Conservation (phyloP, 2,113 vertebrate species). For the Paradoxurus hermaphroditus region DNA sequence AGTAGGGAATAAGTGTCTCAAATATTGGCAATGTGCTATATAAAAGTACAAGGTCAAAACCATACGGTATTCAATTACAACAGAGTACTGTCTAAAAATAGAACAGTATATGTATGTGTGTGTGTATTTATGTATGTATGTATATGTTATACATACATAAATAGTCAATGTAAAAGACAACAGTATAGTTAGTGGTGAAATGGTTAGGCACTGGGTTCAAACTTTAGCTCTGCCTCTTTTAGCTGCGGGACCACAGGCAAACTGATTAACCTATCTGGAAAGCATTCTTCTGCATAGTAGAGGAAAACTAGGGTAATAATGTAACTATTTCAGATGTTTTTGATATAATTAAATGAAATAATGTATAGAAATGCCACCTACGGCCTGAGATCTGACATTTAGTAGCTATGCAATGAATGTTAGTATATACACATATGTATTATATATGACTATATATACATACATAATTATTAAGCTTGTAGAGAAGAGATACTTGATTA, state of each 20-base stretch:
- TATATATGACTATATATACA: neutral
- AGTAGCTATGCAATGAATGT: neutral
- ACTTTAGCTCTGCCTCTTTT: neutral
- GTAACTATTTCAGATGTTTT: neutral
- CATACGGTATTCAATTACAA: neutral
- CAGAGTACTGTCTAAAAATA: neutral
- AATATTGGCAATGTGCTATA: neutral
- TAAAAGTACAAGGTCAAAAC: neutral
- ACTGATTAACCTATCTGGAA: neutral
- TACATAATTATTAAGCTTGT: neutral
- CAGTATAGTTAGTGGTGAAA: neutral
- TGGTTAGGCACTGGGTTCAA: neutral
- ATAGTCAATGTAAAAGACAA: neutral
- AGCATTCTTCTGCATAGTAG: neutral
- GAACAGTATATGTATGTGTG: neutral
- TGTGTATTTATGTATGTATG: too few relatives aligned
- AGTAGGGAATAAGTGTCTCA: neutral
- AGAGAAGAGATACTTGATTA: neutral
- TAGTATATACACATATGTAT: neutral
- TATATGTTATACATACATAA: rapidly evolving
- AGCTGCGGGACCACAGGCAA: neutral
- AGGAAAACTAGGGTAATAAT: neutral
- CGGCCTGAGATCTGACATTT: neutral
- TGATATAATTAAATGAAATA: neutral
- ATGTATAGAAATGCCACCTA: neutral